Evolutionary conservation across 2,113 vertebrate genomes (phyloP).

Genomic region (Laticauda laticaudata): DNA sequence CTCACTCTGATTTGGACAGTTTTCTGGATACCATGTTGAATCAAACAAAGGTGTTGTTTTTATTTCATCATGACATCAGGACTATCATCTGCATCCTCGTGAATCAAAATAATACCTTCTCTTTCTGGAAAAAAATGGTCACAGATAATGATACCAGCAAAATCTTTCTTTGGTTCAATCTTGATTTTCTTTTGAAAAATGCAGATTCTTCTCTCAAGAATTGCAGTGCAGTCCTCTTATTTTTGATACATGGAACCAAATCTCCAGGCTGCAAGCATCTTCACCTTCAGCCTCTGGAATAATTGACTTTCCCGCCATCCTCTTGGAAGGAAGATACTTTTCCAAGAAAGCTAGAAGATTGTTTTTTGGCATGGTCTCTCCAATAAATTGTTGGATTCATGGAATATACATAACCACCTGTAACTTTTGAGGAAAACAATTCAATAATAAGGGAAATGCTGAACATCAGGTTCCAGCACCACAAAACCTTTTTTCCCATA

Average conservation of each 20-base stretch:
- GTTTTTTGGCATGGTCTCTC: slow-evolving; percentile 40
- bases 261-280: slow-evolving; percentile 29
- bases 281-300: slow-evolving; percentile 36
- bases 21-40: slow-evolving; percentile 55
- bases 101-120: slow-evolving; percentile 40
- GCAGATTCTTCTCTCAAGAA: slow-evolving; percentile 40
- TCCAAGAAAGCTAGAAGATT: slow-evolving; percentile 40
- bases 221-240: slow-evolving; percentile 32
- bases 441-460: slow-evolving; percentile 41
- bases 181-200: slow-evolving; percentile 44
- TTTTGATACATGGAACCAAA: slow-evolving; percentile 34
- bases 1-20: slow-evolving; percentile 70
- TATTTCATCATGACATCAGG: slow-evolving; percentile 74
- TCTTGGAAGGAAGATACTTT: slow-evolving; percentile 50
- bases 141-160: slow-evolving; percentile 46
- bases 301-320: slow-evolving; percentile 21
- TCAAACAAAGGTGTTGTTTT: slow-evolving; percentile 60
- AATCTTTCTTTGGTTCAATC: slow-evolving; percentile 36
- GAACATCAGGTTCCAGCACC: slow-evolving; percentile 7
- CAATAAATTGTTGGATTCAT: slow-evolving; percentile 47
- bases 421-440: slow-evolving; percentile 18
- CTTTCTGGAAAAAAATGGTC: slow-evolving; percentile 27
- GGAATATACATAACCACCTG: slow-evolving; percentile 2
- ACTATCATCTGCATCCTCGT: slow-evolving; percentile 53
- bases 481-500: slow-evolving; percentile 9